A percentile compares a stretch with the other conserved stretches of the same genome.
Conservation (phyloP, 2,888 invertebrate species). For the Trichogramma evanescens region DNA sequence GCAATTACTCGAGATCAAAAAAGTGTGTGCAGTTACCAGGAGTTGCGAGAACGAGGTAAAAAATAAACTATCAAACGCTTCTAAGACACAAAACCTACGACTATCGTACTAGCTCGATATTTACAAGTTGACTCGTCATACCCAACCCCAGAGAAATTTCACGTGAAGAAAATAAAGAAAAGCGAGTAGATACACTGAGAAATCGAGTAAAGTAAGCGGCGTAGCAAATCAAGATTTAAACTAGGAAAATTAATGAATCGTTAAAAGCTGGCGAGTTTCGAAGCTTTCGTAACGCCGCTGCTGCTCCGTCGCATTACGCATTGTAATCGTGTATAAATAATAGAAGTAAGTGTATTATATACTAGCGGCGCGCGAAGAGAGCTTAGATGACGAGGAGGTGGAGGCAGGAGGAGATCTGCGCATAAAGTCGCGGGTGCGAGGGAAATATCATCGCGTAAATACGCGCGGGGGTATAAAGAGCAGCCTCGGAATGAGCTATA, state of each 20-base stretch:
- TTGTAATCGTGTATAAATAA: too few species aligned
- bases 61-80: too few species aligned
- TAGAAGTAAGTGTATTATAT: too few species aligned
- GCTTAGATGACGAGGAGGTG: neutral
- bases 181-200: neutral
- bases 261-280: conserved; percentile 22
- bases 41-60: too few species aligned
- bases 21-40: too few species aligned
- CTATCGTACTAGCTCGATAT: too few species aligned
- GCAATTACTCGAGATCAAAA: too few species aligned
- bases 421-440: conserved; percentile 24
- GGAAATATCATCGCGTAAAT: too few species aligned
- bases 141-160: too few species aligned
- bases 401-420: conserved; percentile 25
- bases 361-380: neutral
- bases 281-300: neutral
- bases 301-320: too few species aligned
- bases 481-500: neutral
- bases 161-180: neutral
- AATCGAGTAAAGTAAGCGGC: neutral
- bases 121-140: too few species aligned
- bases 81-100: too few species aligned
- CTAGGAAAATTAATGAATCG: conserved; percentile 32
- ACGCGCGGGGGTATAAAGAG: neutral
- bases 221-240: conserved; percentile 23